A percentile compares a stretch with the other conserved stretches of the same genome.
phyloP scores from a whole-genome alignment of 1,140 invertebrate genomes.

The Zaprionus tsacasi region DNA sequence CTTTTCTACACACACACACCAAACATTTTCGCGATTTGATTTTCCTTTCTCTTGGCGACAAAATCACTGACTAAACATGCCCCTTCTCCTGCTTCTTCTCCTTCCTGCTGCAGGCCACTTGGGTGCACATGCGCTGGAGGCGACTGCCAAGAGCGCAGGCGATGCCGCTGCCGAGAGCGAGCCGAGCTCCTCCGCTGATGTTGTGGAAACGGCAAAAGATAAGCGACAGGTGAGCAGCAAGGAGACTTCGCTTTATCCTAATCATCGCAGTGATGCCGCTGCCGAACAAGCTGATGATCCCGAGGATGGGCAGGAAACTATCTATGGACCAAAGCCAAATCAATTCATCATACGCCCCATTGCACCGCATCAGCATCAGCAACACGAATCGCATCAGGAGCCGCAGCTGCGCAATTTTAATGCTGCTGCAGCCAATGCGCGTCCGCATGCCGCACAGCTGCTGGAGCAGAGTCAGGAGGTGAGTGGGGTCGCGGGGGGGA shows the following conservation, averaged over 20 bases:
- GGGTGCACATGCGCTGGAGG: slow-evolving; percentile 44
- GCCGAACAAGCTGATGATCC: slow-evolving; percentile 61
- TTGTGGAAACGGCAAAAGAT: slow-evolving; percentile 67
- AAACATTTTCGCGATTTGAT: not conserved
- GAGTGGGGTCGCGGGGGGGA: slow-evolving; percentile 24
- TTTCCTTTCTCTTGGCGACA: slow-evolving; percentile 17
- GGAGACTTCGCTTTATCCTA: slow-evolving; percentile 73
- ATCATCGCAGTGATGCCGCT: slow-evolving; percentile 61
- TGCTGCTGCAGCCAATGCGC: slow-evolving; percentile 51
- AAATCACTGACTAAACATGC: slow-evolving; percentile 6
- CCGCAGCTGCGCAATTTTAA: slow-evolving; percentile 78
- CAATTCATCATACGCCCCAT: slow-evolving; percentile 81
- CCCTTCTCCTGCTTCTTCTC: not conserved
- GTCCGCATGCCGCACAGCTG: slow-evolving; percentile 74
- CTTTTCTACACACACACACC: not conserved
- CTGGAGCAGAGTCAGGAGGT: slow-evolving; percentile 82
- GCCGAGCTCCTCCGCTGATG: not conserved
- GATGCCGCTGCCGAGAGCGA: slow-evolving; percentile 26
- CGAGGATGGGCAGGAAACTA: slow-evolving; percentile 77
- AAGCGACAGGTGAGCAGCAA: slow-evolving; percentile 78
- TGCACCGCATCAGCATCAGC: slow-evolving; percentile 73
- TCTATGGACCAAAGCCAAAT: slow-evolving; percentile 77
- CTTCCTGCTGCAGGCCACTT: slow-evolving; percentile 44
- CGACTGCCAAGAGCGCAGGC: slow-evolving; percentile 52
- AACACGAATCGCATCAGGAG: slow-evolving; percentile 75